Percentiles rank a stretch among this genome's conserved stretches.
Evolutionary conservation across 2,888 invertebrate species (phyloP).

Genomic region (Oegoconia quadripuncta): DNA sequence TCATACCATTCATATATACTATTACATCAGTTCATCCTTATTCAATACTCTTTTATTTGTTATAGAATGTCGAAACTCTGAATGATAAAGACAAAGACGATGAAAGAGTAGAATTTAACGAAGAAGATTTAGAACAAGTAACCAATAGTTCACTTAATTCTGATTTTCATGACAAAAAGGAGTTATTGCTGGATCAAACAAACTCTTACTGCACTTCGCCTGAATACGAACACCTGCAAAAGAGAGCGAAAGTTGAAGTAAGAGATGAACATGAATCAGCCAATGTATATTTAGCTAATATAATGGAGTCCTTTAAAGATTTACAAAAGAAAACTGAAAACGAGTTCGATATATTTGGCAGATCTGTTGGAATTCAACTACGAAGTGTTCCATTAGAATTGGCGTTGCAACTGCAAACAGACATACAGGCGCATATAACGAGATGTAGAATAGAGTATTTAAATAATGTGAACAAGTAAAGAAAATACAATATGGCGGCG

Average conservation of each 20-base stretch:
- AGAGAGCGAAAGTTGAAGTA: too few relatives aligned
- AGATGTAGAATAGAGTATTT: slow-evolving; percentile 8
- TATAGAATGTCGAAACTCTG: too few relatives aligned
- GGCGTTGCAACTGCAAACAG: slow-evolving; percentile 8
- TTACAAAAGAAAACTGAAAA: not conserved
- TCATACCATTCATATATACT: too few relatives aligned
- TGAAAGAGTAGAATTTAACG: not conserved
- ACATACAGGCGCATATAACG: slow-evolving; percentile 10
- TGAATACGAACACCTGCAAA: not conserved
- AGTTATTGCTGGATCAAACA: not conserved
- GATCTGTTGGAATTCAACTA: slow-evolving; percentile 8
- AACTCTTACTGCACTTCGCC: not conserved
- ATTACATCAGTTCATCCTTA: too few relatives aligned
- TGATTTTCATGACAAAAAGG: not conserved
- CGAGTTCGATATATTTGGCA: slow-evolving; percentile 8
- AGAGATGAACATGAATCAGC: not conserved
- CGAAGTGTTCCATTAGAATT: slow-evolving; percentile 7
- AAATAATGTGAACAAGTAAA: too few relatives aligned
- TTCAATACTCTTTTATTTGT: too few relatives aligned
- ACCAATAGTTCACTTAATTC: not conserved
- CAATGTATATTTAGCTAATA: not conserved
- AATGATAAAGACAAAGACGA: not conserved
- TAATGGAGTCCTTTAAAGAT: slow-evolving; percentile 5
- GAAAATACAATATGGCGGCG: not conserved
- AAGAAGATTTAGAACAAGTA: not conserved